These are phyloP conservation scores for Latrodectus hesperus DNA, from an alignment of 2,888 invertebrate species.

Conservation along the genomic window DNA sequence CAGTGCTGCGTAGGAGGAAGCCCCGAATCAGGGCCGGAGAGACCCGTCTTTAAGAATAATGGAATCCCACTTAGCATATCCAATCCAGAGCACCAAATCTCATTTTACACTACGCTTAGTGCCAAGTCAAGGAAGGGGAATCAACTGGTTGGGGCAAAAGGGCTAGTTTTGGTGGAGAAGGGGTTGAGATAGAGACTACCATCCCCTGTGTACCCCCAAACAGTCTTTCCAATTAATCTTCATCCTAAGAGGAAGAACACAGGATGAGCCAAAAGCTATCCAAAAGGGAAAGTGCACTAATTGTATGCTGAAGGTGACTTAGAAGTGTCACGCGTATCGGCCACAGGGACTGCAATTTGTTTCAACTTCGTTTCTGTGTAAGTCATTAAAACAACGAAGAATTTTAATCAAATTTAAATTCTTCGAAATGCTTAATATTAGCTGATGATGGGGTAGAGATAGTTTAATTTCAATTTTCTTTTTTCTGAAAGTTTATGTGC, in stretches of 20 bases:
- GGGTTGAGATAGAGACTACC: conserved; percentile 13
- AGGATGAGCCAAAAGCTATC: not conserved
- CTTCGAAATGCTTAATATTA: no score
- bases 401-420: not conserved
- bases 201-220: not conserved
- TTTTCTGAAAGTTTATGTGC: no score
- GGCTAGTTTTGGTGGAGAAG: not conserved
- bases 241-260: not conserved
- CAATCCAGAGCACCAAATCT: conserved; percentile 43
- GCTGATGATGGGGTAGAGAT: no score
- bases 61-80: conserved; percentile 55
- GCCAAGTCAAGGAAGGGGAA: conserved; percentile 26
- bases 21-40: conserved; percentile 18
- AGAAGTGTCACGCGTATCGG: conserved; percentile 12
- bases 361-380: not conserved
- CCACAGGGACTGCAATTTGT: not conserved
- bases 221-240: conserved; percentile 50
- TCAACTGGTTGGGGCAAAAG: conserved; percentile 18
- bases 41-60: conserved; percentile 55
- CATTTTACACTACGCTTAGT: conserved; percentile 50
- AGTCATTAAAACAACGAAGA: not conserved
- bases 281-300: conserved; percentile 45
- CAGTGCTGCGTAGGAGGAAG: not conserved
- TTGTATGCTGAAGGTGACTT: conserved; percentile 7
- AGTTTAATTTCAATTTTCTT: no score